Conservation (phyloP, 2,797 vertebrate species). For the Podarcis siculus region DNA sequence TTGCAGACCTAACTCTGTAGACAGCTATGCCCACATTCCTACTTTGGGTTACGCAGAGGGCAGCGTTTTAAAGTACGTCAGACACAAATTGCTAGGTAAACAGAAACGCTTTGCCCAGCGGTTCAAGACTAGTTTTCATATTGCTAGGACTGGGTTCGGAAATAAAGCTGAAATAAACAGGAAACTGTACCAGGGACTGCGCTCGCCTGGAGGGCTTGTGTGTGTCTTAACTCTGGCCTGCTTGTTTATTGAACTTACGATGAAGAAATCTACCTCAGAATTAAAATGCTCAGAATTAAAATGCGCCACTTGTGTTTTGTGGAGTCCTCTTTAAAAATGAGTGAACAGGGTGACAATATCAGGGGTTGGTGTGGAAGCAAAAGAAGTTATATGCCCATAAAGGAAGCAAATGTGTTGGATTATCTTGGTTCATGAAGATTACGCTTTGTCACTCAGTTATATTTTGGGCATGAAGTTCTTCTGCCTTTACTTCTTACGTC, state of each 20-base stretch:
- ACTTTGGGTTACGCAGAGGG: background rate
- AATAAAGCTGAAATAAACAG: background rate
- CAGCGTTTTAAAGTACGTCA: constrained; percentile 11
- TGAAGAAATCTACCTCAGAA: background rate
- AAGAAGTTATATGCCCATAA: too few species aligned
- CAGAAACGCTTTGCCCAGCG: background rate
- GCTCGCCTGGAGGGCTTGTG: background rate
- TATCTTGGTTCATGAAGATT: background rate
- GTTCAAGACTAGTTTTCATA: background rate
- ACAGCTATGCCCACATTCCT: constrained; percentile 27
- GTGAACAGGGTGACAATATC: background rate
- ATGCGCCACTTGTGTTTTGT: background rate
- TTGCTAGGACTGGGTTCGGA: background rate
- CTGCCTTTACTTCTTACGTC: constrained; percentile 6
- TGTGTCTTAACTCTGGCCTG: background rate
- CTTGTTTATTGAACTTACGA: constrained; percentile 24
- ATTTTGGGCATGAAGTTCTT: background rate
- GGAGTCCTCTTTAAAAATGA: background rate
- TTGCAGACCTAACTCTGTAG: background rate
- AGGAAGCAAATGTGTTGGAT: background rate
- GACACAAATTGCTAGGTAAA: constrained; percentile 17
- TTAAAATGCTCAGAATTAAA: too few species aligned
- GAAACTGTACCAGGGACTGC: background rate
- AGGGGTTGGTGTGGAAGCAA: background rate
- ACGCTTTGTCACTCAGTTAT: background rate